A percentile compares a stretch with the other conserved stretches of the same genome.
phyloP scores from a whole-genome alignment of 2,888 invertebrate species.

The Scaptomyza cyrtandrae region DNA sequence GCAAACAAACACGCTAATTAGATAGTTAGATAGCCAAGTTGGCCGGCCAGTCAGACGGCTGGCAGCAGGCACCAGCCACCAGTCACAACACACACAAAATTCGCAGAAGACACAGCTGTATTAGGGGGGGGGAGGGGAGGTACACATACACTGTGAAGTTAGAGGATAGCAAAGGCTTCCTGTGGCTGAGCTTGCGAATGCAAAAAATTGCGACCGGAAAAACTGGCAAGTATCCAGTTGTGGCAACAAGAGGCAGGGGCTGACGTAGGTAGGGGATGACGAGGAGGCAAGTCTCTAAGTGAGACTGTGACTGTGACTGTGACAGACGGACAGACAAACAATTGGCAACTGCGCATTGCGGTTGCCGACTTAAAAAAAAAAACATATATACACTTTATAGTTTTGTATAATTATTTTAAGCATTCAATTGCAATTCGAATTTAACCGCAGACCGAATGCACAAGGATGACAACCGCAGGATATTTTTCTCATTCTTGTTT shows the following conservation, averaged over 20 bases:
- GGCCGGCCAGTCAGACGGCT: constrained; percentile 19
- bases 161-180: constrained; percentile 28
- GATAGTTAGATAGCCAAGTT: constrained; percentile 58
- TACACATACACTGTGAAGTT: constrained; percentile 2
- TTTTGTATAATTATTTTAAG: constrained; percentile 74
- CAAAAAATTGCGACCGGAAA: constrained; percentile 66
- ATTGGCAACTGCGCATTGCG: constrained; percentile 75
- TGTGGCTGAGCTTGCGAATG: constrained; percentile 23
- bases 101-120: constrained; percentile 40
- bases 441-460: constrained; percentile 64
- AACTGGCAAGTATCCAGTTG: constrained; percentile 71
- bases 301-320: background rate
- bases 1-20: constrained; percentile 69
- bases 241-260: background rate
- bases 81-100: constrained; percentile 24
- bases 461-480: constrained; percentile 63
- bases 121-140: background rate
- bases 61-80: constrained; percentile 14
- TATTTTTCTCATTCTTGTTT: constrained; percentile 21
- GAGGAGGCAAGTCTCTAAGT: background rate
- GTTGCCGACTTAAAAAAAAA: constrained; percentile 60
- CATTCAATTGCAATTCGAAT: constrained; percentile 80
- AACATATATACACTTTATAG: background rate
- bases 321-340: constrained; percentile 20
- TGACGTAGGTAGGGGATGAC: constrained; percentile 6